Percentiles rank a stretch among this genome's conserved stretches.
Conservation (phyloP, 2,113 vertebrate genomes). For the Tychaedon coryphoeus region DNA sequence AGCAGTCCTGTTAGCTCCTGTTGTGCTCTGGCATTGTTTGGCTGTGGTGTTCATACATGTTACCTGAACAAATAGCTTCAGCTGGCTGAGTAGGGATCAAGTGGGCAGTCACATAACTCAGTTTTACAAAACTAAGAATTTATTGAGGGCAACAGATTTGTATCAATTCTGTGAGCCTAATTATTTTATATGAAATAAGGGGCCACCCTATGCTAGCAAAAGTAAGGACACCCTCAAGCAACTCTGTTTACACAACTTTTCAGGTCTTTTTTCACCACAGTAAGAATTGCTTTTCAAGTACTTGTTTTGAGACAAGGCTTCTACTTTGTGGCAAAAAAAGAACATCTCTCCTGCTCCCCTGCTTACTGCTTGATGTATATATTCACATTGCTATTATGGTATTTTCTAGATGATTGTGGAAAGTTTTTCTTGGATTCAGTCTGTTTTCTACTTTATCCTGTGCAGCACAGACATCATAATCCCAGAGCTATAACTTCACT, state of each 20-base stretch:
- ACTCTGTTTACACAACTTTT: not conserved
- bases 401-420: not conserved
- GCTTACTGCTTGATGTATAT: not conserved
- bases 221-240: not conserved
- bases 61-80: not conserved
- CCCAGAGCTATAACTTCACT: not conserved
- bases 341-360: rapidly evolving
- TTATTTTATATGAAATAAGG: not conserved
- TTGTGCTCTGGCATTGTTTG: not conserved
- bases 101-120: not conserved
- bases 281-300: not conserved
- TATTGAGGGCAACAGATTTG: not conserved
- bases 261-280: not conserved
- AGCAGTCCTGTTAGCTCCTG: not conserved
- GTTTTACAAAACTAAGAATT: not conserved
- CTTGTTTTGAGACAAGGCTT: not conserved
- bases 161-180: not conserved
- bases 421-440: not conserved
- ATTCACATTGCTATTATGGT: not conserved
- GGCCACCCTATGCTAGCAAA: not conserved
- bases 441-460: not conserved
- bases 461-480: not conserved
- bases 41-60: not conserved
- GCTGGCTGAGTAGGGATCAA: not conserved
- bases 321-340: not conserved